Evolutionary conservation across 2,888 invertebrate species (phyloP).

Genomic region (Ferrisia virgata): DNA sequence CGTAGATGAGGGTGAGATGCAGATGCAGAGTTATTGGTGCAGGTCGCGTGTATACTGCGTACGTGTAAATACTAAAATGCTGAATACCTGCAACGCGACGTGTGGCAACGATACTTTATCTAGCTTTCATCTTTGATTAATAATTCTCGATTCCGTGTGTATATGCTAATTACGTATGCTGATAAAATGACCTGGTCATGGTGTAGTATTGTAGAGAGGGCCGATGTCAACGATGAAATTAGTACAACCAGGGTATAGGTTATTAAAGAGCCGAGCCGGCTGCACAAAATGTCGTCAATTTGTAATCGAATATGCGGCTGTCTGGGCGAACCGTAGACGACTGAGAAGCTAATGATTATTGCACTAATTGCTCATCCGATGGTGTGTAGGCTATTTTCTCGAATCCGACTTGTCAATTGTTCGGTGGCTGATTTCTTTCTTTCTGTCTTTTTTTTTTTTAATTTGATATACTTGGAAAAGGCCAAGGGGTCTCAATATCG

Average conservation of each 20-base stretch:
- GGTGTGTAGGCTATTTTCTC: not conserved
- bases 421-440: too few species aligned
- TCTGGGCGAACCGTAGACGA: not conserved
- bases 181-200: not conserved
- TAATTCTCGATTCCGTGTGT: constrained; percentile 15
- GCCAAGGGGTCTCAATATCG: not conserved
- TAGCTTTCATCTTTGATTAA: constrained; percentile 9
- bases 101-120: not conserved
- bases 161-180: not conserved
- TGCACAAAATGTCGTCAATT: not conserved
- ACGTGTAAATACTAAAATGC: not conserved
- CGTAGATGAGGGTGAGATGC: not conserved
- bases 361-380: not conserved
- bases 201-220: not conserved
- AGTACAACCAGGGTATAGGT: too few species aligned
- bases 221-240: not conserved
- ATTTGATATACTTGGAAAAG: not conserved
- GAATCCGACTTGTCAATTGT: not conserved
- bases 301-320: not conserved
- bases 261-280: not conserved
- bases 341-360: not conserved
- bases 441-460: not conserved
- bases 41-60: not conserved
- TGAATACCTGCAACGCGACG: not conserved
- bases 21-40: not conserved